Evolutionary conservation across 2,113 vertebrate species (phyloP).

Genomic region (Grantiella picta): DNA sequence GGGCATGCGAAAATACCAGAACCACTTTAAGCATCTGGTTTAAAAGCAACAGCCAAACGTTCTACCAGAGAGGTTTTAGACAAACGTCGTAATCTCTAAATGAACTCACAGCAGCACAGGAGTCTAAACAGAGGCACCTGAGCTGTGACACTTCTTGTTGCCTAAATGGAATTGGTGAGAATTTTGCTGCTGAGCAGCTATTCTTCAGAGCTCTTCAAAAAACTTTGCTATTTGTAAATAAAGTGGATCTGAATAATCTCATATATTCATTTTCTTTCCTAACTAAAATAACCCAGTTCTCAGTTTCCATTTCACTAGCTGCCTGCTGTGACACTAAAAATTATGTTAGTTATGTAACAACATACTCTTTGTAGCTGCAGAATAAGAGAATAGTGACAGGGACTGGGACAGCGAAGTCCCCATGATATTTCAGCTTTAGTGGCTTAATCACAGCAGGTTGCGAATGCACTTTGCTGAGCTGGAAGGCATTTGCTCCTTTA

Average conservation of each 20-base stretch:
- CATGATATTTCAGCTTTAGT: conserved; percentile 27
- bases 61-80: background rate
- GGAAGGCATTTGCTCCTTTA: background rate
- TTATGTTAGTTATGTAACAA: conserved; percentile 62
- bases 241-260: background rate
- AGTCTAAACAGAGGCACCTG: background rate
- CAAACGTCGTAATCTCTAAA: background rate
- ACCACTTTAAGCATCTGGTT: background rate
- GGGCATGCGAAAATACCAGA: background rate
- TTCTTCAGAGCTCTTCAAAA: background rate
- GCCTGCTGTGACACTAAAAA: conserved; percentile 48
- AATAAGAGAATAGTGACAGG: conserved; percentile 35
- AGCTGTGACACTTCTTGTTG: background rate
- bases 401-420: background rate
- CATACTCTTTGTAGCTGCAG: conserved; percentile 4
- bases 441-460: conserved; percentile 12
- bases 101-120: background rate
- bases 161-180: background rate
- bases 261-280: background rate
- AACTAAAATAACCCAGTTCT: conserved; percentile 54
- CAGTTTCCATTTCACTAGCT: conserved; percentile 27
- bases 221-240: background rate
- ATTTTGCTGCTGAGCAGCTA: background rate
- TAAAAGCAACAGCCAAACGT: background rate
- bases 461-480: conserved; percentile 11